A percentile compares a stretch with the other conserved stretches of the same genome.
These are phyloP conservation scores for Rhabdornis inornatus DNA, from an alignment of 2,113 vertebrate genomes.

Conservation along the genomic window DNA sequence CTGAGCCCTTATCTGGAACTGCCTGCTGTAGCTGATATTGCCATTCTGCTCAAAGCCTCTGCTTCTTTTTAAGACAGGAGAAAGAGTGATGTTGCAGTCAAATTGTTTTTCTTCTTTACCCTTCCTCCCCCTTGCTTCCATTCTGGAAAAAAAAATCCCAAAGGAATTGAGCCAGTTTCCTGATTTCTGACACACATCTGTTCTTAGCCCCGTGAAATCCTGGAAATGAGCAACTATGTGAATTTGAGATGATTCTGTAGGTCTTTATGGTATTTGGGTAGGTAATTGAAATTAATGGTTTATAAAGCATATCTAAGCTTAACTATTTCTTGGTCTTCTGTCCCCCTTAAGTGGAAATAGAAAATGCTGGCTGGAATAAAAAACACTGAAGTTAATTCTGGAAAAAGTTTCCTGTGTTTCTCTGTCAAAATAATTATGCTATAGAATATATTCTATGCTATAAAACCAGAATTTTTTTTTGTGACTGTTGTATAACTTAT, in stretches of 20 bases:
- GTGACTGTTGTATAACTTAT: neutral
- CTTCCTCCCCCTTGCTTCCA: constrained; percentile 5
- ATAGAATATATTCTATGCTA: neutral
- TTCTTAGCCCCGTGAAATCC: constrained; percentile 51
- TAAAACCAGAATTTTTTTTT: neutral
- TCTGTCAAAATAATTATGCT: neutral
- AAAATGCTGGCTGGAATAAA: neutral
- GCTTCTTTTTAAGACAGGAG: neutral
- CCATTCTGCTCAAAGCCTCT: neutral
- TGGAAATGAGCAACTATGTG: constrained; percentile 46
- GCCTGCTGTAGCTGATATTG: neutral
- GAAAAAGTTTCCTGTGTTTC: neutral
- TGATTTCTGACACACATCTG: constrained; percentile 50
- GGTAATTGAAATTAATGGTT: constrained; percentile 24
- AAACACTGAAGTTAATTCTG: neutral
- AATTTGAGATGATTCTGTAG: constrained; percentile 56
- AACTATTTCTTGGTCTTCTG: constrained; percentile 40
- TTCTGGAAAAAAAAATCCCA: neutral
- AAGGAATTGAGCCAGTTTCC: constrained; percentile 21
- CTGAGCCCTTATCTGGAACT: neutral
- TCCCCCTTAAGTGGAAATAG: neutral
- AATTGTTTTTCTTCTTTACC: constrained; percentile 12
- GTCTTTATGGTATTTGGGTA: constrained; percentile 37
- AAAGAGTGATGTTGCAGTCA: neutral
- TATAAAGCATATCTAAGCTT: constrained; percentile 26